Conservation (phyloP, 2,888 invertebrate genomes). For the Nomada flava region DNA sequence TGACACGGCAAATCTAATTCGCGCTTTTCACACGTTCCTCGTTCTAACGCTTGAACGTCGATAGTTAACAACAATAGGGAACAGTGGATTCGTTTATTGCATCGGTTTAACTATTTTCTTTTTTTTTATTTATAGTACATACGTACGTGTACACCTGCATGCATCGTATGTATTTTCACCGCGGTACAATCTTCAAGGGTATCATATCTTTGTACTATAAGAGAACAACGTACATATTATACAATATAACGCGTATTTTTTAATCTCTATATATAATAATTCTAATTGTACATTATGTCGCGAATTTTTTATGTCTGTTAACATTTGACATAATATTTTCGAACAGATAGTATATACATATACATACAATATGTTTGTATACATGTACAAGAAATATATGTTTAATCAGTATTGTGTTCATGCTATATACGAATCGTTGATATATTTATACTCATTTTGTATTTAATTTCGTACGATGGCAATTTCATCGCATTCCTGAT, state of each 20-base stretch:
- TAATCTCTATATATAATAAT: slow-evolving; percentile 22
- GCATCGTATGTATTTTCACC: slow-evolving; percentile 16
- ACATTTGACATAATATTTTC: slow-evolving; percentile 56
- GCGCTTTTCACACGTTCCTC: slow-evolving; percentile 5
- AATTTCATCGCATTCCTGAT: slow-evolving; percentile 25
- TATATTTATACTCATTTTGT: slow-evolving; percentile 43
- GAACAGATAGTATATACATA: slow-evolving; percentile 46
- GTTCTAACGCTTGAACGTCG: neutral
- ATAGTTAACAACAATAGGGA: slow-evolving; percentile 11
- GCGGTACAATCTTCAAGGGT: slow-evolving; percentile 36
- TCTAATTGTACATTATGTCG: slow-evolving; percentile 34
- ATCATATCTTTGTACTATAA: slow-evolving; percentile 50
- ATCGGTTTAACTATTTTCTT: neutral
- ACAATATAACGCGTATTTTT: slow-evolving; percentile 32
- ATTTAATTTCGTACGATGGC: slow-evolving; percentile 41
- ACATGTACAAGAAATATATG: slow-evolving; percentile 48
- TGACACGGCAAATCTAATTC: slow-evolving; percentile 20
- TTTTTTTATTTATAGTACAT: slow-evolving; percentile 12
- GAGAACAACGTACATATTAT: slow-evolving; percentile 28
- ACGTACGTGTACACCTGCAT: slow-evolving; percentile 3
- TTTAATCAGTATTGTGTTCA: slow-evolving; percentile 59
- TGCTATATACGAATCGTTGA: slow-evolving; percentile 40
- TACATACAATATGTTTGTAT: slow-evolving; percentile 46
- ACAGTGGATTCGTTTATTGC: slow-evolving; percentile 27
- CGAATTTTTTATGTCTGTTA: slow-evolving; percentile 48